These are phyloP conservation scores for Ceratotherium simum DNA, from an alignment of 2,113 vertebrate genomes.

Conservation along the genomic window DNA sequence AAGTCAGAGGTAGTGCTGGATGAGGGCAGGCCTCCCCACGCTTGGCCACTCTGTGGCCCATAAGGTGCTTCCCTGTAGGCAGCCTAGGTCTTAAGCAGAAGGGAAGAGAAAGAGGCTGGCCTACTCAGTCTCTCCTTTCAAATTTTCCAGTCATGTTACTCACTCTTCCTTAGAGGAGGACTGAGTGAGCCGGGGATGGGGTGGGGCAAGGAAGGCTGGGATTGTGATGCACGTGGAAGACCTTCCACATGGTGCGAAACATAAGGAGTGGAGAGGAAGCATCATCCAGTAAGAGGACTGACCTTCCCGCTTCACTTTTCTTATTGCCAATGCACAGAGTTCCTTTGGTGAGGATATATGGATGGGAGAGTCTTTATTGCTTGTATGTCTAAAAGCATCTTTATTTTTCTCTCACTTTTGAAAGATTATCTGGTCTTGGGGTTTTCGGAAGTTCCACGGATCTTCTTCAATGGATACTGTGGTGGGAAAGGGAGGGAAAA, in stretches of 20 bases:
- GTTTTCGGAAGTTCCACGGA: not conserved
- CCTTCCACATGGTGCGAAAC: not conserved
- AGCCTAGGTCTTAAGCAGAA: not conserved
- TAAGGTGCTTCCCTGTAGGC: not conserved
- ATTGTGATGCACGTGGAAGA: not conserved
- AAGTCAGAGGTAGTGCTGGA: not conserved
- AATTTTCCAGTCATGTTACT: constrained; percentile 2
- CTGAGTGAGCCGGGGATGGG: not conserved
- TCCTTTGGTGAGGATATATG: not conserved
- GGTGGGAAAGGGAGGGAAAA: not conserved
- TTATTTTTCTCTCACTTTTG: not conserved
- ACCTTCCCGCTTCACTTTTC: not conserved
- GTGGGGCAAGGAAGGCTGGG: not conserved
- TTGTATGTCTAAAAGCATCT: constrained; percentile 24
- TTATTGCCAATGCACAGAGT: not conserved
- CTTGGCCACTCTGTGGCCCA: too few species aligned
- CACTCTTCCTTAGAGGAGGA: not conserved
- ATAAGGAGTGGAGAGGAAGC: not conserved
- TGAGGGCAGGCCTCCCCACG: not conserved
- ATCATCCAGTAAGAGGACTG: not conserved
- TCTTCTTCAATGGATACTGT: not conserved
- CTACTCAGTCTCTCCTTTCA: not conserved
- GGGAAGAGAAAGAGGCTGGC: not conserved
- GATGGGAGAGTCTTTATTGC: not conserved
- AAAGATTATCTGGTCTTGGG: not conserved